Percentiles rank a stretch among this genome's conserved stretches.
Evolutionary conservation across 2,888 invertebrate genomes (phyloP).

Genomic region (Geophilus truncorum): DNA sequence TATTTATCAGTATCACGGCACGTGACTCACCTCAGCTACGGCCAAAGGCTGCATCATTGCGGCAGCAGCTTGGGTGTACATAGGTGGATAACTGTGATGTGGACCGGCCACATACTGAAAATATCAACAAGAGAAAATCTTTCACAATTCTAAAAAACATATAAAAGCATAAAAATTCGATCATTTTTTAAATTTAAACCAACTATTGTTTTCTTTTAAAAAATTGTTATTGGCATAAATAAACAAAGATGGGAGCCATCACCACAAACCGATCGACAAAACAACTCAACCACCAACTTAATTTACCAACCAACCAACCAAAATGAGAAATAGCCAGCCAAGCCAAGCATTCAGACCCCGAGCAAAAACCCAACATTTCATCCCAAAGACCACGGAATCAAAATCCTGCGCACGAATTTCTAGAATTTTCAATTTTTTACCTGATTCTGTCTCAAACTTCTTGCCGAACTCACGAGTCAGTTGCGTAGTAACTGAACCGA

Average conservation of each 20-base stretch:
- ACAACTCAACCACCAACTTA: background rate
- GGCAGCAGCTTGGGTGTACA: conserved; percentile 36
- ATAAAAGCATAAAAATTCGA: too few relatives aligned
- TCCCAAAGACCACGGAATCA: too few relatives aligned
- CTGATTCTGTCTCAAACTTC: background rate
- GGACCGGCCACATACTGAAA: conserved; percentile 37
- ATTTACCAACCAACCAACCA: too few relatives aligned
- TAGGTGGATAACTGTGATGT: conserved; percentile 35
- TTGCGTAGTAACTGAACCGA: background rate
- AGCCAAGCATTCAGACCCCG: background rate
- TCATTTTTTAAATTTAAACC: too few relatives aligned
- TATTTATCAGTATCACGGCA: background rate
- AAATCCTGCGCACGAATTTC: background rate
- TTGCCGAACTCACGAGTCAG: background rate
- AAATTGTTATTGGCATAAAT: background rate
- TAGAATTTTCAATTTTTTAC: too few relatives aligned
- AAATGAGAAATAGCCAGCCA: background rate
- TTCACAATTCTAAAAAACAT: too few relatives aligned
- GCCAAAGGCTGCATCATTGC: conserved; percentile 37
- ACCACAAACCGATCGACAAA: background rate
- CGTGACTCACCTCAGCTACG: conserved; percentile 35
- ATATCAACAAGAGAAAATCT: background rate
- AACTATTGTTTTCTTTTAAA: too few relatives aligned
- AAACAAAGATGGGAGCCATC: background rate
- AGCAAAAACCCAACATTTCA: background rate